Evolutionary conservation across 2,113 vertebrate species (phyloP).

Genomic region (Odontophorus gujanensis): DNA sequence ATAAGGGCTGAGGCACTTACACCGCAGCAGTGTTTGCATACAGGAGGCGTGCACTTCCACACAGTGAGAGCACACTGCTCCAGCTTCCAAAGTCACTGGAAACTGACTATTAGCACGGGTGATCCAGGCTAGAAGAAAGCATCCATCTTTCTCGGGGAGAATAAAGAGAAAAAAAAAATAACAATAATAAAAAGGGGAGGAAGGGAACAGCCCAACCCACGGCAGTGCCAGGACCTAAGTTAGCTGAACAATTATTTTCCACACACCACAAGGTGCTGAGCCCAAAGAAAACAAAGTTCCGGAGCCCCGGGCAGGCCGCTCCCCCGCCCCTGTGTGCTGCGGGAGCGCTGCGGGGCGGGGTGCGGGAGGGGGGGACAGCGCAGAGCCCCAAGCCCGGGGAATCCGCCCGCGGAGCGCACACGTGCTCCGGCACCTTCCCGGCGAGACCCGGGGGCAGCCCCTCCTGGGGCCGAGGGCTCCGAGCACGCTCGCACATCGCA

Average conservation of each 20-base stretch:
- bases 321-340: background rate
- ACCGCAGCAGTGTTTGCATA: background rate
- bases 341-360: background rate
- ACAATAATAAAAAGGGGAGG: background rate
- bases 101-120: background rate
- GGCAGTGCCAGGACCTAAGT: background rate
- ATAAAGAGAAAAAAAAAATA: background rate
- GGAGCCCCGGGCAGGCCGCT: slow-evolving; percentile 23
- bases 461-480: background rate
- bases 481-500: background rate
- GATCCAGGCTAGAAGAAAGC: background rate
- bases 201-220: background rate
- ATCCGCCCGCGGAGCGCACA: background rate
- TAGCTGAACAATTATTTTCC: background rate
- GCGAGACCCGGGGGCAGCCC: background rate
- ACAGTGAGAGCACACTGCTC: background rate
- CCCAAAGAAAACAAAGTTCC: slow-evolving; percentile 53
- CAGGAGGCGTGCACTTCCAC: background rate
- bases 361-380: background rate
- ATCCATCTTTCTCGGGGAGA: background rate
- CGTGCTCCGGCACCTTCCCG: background rate
- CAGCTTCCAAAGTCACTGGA: background rate
- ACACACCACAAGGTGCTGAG: background rate
- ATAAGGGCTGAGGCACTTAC: background rate
- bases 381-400: background rate